Evolutionary conservation across 2,888 invertebrate species (phyloP), one percentile per base, ranked within the genome.

Genomic region (Tuberolachnus salignus): DNA sequence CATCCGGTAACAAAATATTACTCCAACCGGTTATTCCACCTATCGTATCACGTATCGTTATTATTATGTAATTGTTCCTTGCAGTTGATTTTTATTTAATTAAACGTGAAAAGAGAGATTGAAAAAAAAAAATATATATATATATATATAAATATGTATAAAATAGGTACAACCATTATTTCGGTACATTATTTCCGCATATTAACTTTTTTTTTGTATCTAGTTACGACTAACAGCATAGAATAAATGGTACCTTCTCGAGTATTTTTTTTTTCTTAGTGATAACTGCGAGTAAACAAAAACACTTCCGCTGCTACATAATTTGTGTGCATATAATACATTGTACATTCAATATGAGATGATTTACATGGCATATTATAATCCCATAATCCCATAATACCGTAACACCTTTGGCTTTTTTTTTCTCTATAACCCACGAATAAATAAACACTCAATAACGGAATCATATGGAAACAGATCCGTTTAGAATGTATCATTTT

Each of bases 1-100:
- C 61, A 34, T 61, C 72, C 26, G 19, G 72, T 67, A 26, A 44
- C 44, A 46, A 61, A 23, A 46, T 71, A 49, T 61, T 49, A 59
- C 26, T 9, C 46, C 61, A 19, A 71, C 71, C 59, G 59, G 71
- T 71, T 71, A 69, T 53, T 69, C 70, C 57, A 19, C 70, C 55
- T 44, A 46, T 13, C 19, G 19, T n/a, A 57, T 26, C 46, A 44
- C 23, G n/a, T 23, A 55, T 21, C 34, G 16, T 44, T 46, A 34
- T 21, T 19, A 21, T 44, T 64, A 57, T 57, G 70, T 57, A 57
- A 71, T 71, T n/a, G n/a, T n/a, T 59, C 26, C 3, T 13, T 26
- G 23, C 23, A 71, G 26, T 71, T n/a, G 71, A 59, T 71, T 71
- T 71, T 69, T 16, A 44, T 57, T 59, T 71, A 57, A 57, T 55